Evolutionary conservation across 2,888 invertebrate genomes (phyloP).

Genomic region (Hemithea aestivaria): DNA sequence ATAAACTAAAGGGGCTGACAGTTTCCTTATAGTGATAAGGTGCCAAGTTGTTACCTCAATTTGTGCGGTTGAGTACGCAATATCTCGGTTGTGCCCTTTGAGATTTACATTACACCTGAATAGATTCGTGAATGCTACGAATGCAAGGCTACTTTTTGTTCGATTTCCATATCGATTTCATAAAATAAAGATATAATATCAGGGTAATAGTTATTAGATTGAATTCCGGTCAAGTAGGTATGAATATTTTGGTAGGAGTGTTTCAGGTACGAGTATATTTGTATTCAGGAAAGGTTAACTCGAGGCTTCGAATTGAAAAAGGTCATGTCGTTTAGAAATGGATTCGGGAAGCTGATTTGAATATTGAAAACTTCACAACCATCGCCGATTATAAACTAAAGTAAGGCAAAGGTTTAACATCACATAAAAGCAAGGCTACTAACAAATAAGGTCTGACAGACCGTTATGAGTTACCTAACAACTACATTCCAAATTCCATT

Average conservation of each 20-base stretch:
- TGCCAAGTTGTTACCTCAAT: constrained; percentile 20
- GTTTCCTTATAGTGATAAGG: constrained; percentile 6
- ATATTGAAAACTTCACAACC: constrained; percentile 6
- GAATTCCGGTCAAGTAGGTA: constrained; percentile 13
- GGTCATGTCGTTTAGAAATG: constrained; percentile 14
- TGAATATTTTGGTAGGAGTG: constrained; percentile 6
- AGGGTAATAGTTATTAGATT: constrained; percentile 14
- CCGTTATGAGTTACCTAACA: constrained; percentile 25
- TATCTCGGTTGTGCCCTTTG: constrained; percentile 71
- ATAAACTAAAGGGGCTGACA: constrained; percentile 25
- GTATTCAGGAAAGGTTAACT: constrained; percentile 12
- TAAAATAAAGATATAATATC: constrained; percentile 19
- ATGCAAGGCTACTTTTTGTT: constrained; percentile 44
- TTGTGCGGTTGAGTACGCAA: constrained; percentile 35
- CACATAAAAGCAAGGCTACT: constrained; percentile 20
- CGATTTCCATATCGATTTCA: constrained; percentile 23
- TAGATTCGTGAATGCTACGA: constrained; percentile 51
- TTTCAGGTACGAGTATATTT: constrained; percentile 12
- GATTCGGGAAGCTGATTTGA: constrained; percentile 10
- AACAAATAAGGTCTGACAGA: constrained; percentile 22
- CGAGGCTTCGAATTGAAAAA: constrained; percentile 11
- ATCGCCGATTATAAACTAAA: too few relatives aligned
- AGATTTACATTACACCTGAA: constrained; percentile 63
- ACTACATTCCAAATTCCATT: constrained; percentile 32
- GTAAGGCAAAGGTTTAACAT: constrained; percentile 5